Evolutionary conservation across 2,888 invertebrate species (phyloP).

Genomic region (Dioctria rufipes): DNA sequence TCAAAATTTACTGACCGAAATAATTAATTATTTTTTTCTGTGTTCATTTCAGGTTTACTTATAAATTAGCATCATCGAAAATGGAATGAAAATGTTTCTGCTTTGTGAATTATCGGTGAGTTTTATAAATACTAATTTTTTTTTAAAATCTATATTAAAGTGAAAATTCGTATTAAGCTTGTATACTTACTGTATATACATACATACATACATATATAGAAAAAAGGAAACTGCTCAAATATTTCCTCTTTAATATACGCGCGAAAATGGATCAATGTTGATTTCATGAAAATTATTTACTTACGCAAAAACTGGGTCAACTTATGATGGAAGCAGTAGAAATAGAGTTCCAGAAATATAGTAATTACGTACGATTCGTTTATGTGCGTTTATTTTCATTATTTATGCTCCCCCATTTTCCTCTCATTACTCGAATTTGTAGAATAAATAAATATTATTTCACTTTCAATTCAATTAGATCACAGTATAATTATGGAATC

Average conservation of each 20-base stretch:
- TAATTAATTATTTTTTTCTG: background rate
- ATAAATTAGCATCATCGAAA: background rate
- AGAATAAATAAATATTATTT: background rate
- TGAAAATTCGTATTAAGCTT: background rate
- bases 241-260: background rate
- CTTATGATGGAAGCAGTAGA: background rate
- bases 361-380: background rate
- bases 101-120: conserved; percentile 1
- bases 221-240: background rate
- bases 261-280: conserved; percentile 7
- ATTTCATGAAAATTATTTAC: conserved; percentile 7
- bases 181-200: too few relatives aligned
- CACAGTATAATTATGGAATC: too few relatives aligned
- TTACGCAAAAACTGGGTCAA: background rate
- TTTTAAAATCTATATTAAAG: background rate
- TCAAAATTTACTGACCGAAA: background rate
- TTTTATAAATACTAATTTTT: background rate
- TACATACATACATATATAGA: background rate
- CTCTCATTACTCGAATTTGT: background rate
- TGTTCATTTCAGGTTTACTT: background rate
- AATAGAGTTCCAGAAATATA: conserved; percentile 2
- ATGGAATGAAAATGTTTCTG: conserved; percentile 2
- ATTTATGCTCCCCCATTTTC: background rate
- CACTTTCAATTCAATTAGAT: conserved; percentile 3
- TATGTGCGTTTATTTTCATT: background rate